Base-by-base conservation (phyloP, 2,888 invertebrate genomes). In the Mactromeris polynyma region DNA sequence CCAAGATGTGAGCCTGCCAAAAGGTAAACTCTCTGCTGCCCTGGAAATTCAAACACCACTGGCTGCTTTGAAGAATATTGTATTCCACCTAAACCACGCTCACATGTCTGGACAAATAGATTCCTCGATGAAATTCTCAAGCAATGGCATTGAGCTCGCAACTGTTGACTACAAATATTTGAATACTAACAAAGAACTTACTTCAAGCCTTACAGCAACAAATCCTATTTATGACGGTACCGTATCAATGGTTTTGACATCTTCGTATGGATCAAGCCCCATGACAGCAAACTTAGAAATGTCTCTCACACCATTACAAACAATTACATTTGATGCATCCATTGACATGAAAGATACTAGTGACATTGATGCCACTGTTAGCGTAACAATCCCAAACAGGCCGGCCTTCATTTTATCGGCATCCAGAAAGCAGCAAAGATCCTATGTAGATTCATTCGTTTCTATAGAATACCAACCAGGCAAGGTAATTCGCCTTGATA, bases 81-180 rank as follows among this genome's bases (percentile, higher is more conserved):
- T 89, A n/a, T 46, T 94, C 31, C 90, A 81, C 31, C 33, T 94
- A 11, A 89, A 92, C 26, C 94, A 95, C 87, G 91, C 93, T 77
- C 90, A 92, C 84, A 89, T 89, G 19, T 73, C 31, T n/a, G 93
- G 94, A 38, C 82, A 91, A 9, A 88, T 94, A 77, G 90, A 88
- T 31, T 91, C 90, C 58, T 81, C 81, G 3, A 42, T 93, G 0
- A 90, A 80, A 7, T 11, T 93, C 7, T 81, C 86, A 17, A 88
- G 86, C 11, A 88, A 92, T 58, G 89, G 92, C 42, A 83, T 83
- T n/a, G 86, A 81, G 3, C 64, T 91, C 6, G 85, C 89, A 1
- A 90, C 92, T 54, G 85, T 89, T 11, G 83, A 83, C 11, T 85
- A 90, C 17, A 91, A 93, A 64, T 94, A 93, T 86, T 80, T 83